Percentiles rank a stretch among this genome's conserved stretches.
Evolutionary conservation across 2,888 invertebrate genomes (phyloP).

Genomic region (Hirtodrosophila cameraria): DNA sequence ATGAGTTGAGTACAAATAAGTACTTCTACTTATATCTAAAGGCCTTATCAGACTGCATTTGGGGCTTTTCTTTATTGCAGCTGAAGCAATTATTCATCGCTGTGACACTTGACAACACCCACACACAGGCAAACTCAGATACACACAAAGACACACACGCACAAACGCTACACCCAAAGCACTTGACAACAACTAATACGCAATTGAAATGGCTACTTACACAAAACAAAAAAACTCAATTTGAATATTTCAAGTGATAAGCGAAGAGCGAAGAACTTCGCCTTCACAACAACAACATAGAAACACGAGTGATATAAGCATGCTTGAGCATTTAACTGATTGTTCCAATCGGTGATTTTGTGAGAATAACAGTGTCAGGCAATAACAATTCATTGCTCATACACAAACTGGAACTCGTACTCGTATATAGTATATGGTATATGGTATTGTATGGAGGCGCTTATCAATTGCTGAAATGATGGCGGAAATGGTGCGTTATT

Average conservation of each 20-base stretch:
- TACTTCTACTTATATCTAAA: constrained; percentile 15
- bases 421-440: constrained; percentile 14
- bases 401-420: constrained; percentile 13
- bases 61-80: constrained; percentile 42
- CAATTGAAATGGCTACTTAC: constrained; percentile 73
- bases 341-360: constrained; percentile 79
- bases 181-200: constrained; percentile 68
- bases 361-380: constrained; percentile 60
- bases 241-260: constrained; percentile 62
- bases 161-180: constrained; percentile 20
- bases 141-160: constrained; percentile 1
- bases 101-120: constrained; percentile 45
- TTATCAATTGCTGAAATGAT: constrained; percentile 71
- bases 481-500: constrained; percentile 80
- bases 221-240: constrained; percentile 49
- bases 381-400: constrained; percentile 51
- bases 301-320: constrained; percentile 41
- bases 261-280: constrained; percentile 28
- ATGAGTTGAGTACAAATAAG: constrained; percentile 19
- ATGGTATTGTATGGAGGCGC: constrained; percentile 38
- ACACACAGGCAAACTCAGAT: neutral
- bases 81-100: constrained; percentile 62
- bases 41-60: constrained; percentile 59
- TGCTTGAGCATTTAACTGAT: constrained; percentile 71
- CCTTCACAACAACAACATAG: constrained; percentile 18